Conservation (phyloP, 2,888 invertebrate genomes). For the Acleris laterana region DNA sequence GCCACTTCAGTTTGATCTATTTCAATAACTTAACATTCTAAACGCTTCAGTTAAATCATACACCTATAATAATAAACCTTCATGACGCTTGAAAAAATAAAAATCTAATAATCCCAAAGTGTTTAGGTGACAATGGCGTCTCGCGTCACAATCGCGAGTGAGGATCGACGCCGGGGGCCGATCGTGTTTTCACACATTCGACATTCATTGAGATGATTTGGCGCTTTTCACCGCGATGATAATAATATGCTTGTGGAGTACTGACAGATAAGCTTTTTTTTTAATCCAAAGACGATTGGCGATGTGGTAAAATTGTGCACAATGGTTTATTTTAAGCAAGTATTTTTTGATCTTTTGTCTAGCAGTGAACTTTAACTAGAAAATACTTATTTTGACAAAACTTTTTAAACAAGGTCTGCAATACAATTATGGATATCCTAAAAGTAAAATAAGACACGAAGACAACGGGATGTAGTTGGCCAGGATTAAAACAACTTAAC, state of each 20-base stretch:
- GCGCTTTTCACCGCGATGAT: conserved; percentile 54
- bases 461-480: no score
- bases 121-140: conserved; percentile 19
- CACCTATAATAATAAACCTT: background rate
- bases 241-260: background rate
- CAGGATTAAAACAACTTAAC: no score
- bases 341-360: no score
- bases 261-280: conserved; percentile 6
- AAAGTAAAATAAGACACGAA: no score
- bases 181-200: conserved; percentile 69
- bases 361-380: no score
- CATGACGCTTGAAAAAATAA: conserved; percentile 30
- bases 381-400: no score
- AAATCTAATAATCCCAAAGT: conserved; percentile 27
- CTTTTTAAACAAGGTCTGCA: no score
- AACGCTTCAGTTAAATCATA: background rate
- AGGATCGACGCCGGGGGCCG: conserved; percentile 49
- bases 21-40: background rate
- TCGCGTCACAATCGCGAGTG: conserved; percentile 37
- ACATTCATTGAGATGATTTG: conserved; percentile 72
- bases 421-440: no score
- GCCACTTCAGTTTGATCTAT: no score
- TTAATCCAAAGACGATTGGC: no score
- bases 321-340: no score
- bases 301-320: no score